Percentiles rank a stretch among this genome's conserved stretches.
Evolutionary conservation across 2,113 vertebrate genomes (phyloP).

Genomic region (Burhinus bistriatus): DNA sequence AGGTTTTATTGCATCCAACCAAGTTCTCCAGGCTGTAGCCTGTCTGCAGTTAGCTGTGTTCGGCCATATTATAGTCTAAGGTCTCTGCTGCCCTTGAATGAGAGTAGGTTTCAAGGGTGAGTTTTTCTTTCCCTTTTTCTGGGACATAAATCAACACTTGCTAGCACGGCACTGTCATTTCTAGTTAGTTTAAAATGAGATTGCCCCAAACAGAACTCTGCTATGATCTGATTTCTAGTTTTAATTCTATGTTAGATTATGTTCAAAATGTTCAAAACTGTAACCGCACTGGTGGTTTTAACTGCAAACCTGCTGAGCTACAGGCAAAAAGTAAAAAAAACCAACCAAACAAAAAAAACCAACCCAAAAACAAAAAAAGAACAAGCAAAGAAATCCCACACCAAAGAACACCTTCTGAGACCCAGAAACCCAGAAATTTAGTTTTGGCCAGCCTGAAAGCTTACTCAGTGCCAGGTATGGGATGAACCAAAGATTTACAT

Average conservation of each 20-base stretch:
- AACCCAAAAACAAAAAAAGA: no score
- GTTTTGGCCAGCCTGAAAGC: neutral
- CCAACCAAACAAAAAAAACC: no score
- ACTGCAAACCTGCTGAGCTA: neutral
- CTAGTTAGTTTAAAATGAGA: neutral
- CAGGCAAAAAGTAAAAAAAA: neutral
- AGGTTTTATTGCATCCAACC: no score
- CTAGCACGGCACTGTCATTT: neutral
- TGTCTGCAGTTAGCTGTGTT: no score
- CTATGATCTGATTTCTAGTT: neutral
- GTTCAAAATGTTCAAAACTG: neutral
- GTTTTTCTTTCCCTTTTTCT: neutral
- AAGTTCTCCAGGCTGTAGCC: no score
- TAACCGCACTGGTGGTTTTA: neutral
- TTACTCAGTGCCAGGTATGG: neutral
- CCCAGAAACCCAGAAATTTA: neutral
- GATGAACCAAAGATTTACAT: neutral
- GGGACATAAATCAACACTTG: neutral
- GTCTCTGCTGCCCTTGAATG: neutral
- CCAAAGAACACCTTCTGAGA: neutral
- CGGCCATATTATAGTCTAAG: no score
- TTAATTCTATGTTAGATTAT: neutral
- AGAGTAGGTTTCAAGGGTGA: neutral
- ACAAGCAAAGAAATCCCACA: no score
- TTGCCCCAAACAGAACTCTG: neutral